Evolutionary conservation across 2,888 invertebrate species (phyloP).

Genomic region (Trachelus tabidus): DNA sequence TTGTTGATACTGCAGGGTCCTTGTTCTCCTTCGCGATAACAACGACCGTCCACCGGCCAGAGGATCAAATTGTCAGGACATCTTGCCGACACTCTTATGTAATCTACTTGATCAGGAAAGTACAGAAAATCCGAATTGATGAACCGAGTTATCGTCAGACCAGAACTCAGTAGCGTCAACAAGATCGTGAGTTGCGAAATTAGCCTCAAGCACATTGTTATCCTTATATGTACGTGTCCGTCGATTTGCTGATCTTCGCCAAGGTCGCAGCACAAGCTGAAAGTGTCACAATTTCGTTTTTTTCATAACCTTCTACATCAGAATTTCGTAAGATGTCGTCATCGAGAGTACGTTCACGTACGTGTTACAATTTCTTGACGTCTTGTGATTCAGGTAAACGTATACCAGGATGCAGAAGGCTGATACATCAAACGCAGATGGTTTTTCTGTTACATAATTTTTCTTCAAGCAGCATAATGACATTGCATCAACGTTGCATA

Average conservation of each 20-base stretch:
- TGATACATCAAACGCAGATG: too few species aligned
- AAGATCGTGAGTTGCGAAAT: conserved; percentile 16
- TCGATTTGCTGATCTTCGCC: neutral
- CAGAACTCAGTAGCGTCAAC: conserved; percentile 6
- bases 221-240: neutral
- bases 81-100: conserved; percentile 28
- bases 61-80: conserved; percentile 36
- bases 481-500: neutral
- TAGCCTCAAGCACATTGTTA: conserved; percentile 7
- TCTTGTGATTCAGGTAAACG: neutral
- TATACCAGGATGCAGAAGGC: too few species aligned
- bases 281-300: neutral
- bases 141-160: conserved; percentile 6
- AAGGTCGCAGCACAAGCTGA: neutral
- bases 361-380: neutral
- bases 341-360: neutral
- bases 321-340: neutral
- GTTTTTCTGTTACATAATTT: neutral
- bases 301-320: neutral
- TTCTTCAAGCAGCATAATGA: neutral
- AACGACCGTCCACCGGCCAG: conserved; percentile 41
- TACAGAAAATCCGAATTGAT: conserved; percentile 27
- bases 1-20: conserved; percentile 50
- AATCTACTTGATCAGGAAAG: conserved; percentile 48
- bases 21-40: conserved; percentile 42